Evolutionary conservation across 2,797 vertebrate genomes (phyloP).

Genomic region (Darevskia nairensis): DNA sequence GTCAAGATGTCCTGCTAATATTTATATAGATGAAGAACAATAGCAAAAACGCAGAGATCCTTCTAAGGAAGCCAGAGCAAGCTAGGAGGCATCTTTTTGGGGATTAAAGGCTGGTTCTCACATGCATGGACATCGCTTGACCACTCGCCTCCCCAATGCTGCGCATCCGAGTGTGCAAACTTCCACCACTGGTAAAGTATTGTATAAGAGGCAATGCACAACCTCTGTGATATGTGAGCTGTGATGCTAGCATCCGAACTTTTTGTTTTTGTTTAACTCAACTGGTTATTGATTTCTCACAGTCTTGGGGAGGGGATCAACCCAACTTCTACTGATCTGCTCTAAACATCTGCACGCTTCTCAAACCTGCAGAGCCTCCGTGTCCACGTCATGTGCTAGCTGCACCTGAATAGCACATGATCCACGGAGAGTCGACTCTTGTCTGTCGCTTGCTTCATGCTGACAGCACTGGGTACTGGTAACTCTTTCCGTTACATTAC

Average conservation of each 20-base stretch:
- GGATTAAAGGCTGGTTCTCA: neutral
- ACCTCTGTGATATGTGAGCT: neutral
- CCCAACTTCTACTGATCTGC: slow-evolving; percentile 15
- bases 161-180: neutral
- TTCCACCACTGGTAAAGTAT: neutral
- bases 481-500: slow-evolving; percentile 41
- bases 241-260: neutral
- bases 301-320: neutral
- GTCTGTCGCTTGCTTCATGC: neutral
- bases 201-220: neutral
- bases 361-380: slow-evolving; percentile 34
- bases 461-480: neutral
- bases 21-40: slow-evolving; percentile 1
- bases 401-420: slow-evolving; percentile 42
- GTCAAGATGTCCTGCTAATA: slow-evolving; percentile 57
- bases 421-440: slow-evolving; percentile 13
- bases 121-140: neutral
- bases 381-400: slow-evolving; percentile 35
- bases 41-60: slow-evolving; percentile 5
- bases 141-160: neutral
- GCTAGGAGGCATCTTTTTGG: neutral
- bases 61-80: neutral
- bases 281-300: neutral
- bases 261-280: neutral
- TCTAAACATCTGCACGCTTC: slow-evolving; percentile 32